Percentiles rank a stretch among this genome's conserved stretches.
phyloP scores from a whole-genome alignment of 2,888 invertebrate species.

The Dryococelus australis region DNA sequence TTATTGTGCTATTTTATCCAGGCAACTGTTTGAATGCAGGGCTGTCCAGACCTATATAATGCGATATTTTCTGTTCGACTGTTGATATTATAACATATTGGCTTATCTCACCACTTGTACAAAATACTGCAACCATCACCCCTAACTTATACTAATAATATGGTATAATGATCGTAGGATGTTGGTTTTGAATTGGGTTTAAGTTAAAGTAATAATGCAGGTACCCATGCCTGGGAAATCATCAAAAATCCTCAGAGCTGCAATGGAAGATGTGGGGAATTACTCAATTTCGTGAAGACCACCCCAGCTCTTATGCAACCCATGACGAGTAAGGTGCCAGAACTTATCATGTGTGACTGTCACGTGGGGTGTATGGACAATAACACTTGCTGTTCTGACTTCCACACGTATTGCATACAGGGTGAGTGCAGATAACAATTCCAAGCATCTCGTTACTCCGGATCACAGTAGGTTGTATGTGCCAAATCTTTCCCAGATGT shows the following conservation, averaged over 20 bases:
- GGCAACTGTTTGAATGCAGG: too few species aligned
- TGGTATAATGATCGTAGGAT: too few species aligned
- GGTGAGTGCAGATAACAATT: slow-evolving; percentile 50
- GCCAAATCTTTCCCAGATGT: too few species aligned
- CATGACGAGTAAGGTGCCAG: slow-evolving; percentile 27
- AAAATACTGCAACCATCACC: too few species aligned
- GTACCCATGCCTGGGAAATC: not conserved
- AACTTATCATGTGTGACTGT: slow-evolving; percentile 65
- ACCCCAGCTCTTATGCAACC: not conserved
- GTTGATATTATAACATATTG: too few species aligned
- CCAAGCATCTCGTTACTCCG: not conserved
- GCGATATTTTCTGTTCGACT: too few species aligned
- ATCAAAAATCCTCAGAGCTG: slow-evolving; percentile 38
- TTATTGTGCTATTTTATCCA: too few species aligned
- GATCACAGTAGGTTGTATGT: too few species aligned
- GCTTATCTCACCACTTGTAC: too few species aligned
- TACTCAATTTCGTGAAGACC: not conserved
- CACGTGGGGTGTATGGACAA: slow-evolving; percentile 62
- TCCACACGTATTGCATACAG: slow-evolving; percentile 64
- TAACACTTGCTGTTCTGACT: slow-evolving; percentile 74
- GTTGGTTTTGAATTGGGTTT: too few species aligned
- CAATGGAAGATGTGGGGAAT: slow-evolving; percentile 35
- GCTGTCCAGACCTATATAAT: too few species aligned
- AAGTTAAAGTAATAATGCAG: not conserved
- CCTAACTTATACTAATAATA: too few species aligned